These are phyloP conservation scores for Thereva nobilitata DNA, from an alignment of 2,888 invertebrate genomes.

Conservation along the genomic window DNA sequence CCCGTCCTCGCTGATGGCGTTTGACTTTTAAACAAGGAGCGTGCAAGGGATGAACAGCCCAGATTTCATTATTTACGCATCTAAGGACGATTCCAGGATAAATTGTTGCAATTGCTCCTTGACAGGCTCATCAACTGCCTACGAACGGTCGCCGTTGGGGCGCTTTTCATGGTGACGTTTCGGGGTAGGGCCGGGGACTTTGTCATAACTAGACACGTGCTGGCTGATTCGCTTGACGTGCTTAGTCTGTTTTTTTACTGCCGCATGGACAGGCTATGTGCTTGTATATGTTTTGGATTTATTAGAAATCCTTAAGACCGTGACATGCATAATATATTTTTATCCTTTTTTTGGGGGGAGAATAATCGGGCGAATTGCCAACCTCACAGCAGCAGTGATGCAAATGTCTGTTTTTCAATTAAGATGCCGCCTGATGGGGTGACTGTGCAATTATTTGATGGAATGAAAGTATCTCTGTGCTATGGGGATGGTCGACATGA, in stretches of 20 bases:
- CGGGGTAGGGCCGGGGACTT: constrained; percentile 6
- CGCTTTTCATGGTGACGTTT: constrained; percentile 11
- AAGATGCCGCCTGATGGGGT: constrained; percentile 3
- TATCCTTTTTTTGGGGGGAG: constrained; percentile 5
- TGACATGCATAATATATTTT: constrained; percentile 34
- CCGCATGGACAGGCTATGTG: constrained; percentile 2
- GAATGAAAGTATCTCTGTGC: too few species aligned
- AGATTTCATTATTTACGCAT: constrained; percentile 41
- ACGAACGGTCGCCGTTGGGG: constrained; percentile 18
- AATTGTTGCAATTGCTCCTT: constrained; percentile 40
- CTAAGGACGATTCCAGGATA: constrained; percentile 34
- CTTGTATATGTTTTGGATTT: constrained; percentile 16
- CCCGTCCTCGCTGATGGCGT: background rate
- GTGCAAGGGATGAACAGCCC: constrained; percentile 18
- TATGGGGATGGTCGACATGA: too few species aligned
- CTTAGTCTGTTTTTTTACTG: background rate
- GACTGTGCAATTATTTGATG: too few species aligned
- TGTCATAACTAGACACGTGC: constrained; percentile 14
- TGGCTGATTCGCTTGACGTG: constrained; percentile 13
- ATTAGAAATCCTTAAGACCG: constrained; percentile 35
- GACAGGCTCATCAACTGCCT: constrained; percentile 27
- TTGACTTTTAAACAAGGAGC: constrained; percentile 15
- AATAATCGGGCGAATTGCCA: constrained; percentile 10
- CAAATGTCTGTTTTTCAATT: constrained; percentile 25
- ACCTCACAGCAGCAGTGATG: background rate